Evolutionary conservation across 2,888 invertebrate species (phyloP).

Genomic region (Melieria crassipennis): DNA sequence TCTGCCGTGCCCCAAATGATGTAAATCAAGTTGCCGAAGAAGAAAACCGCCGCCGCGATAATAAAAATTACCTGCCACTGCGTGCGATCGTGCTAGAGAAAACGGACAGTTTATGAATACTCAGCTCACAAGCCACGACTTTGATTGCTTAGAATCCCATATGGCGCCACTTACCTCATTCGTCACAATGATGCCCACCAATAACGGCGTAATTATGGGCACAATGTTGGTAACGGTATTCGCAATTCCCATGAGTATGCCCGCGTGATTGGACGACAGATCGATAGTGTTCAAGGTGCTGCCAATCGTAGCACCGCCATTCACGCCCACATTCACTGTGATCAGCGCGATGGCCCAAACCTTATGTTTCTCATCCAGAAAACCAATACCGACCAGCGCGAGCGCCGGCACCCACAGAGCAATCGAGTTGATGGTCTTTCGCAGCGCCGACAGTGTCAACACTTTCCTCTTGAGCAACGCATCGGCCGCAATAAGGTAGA

Average conservation of each 20-base stretch:
- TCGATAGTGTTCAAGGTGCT: conserved; percentile 69
- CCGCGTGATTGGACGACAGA: conserved; percentile 73
- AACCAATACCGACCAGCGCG: conserved; percentile 68
- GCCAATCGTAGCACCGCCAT: conserved; percentile 67
- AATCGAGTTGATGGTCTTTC: conserved; percentile 56
- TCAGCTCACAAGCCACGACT: background rate
- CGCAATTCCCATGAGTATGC: conserved; percentile 73
- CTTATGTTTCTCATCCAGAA: conserved; percentile 62
- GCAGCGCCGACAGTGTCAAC: conserved; percentile 57
- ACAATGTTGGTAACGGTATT: conserved; percentile 71
- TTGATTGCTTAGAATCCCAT: background rate
- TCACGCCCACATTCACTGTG: conserved; percentile 67
- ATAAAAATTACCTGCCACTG: conserved; percentile 83
- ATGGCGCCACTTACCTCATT: conserved; percentile 43
- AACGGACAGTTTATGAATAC: background rate
- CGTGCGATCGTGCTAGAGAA: conserved; percentile 63
- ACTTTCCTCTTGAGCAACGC: conserved; percentile 61
- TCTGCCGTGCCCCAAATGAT: conserved; percentile 74
- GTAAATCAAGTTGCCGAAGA: conserved; percentile 76
- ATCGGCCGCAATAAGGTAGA: conserved; percentile 66
- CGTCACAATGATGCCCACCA: conserved; percentile 68
- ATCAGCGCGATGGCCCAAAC: conserved; percentile 67
- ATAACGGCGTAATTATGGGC: conserved; percentile 71
- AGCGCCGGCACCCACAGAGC: conserved; percentile 68
- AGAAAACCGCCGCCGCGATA: conserved; percentile 73